phyloP scores from a whole-genome alignment of 2,888 invertebrate genomes.

The Xestia rhomboidea region DNA sequence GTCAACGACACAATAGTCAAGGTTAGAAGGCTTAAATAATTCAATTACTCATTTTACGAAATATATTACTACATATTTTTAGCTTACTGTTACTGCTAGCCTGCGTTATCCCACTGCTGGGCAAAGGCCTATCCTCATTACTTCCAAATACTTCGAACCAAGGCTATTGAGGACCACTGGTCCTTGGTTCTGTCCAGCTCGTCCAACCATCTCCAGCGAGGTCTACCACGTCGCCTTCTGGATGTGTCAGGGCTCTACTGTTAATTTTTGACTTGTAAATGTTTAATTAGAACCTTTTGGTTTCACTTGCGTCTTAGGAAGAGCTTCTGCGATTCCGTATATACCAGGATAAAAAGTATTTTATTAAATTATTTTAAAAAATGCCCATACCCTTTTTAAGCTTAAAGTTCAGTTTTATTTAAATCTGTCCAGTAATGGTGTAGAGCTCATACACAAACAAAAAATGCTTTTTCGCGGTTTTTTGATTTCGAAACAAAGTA shows the following conservation, averaged over 20 bases:
- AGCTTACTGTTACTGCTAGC: too few species aligned
- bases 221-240: too few species aligned
- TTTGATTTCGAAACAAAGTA: too few species aligned
- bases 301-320: not conserved
- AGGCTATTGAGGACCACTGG: too few species aligned
- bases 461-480: not conserved
- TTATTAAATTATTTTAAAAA: too few species aligned
- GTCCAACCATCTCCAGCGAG: too few species aligned
- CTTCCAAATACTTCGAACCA: too few species aligned
- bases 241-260: too few species aligned
- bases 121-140: too few species aligned
- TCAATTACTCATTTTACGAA: not conserved
- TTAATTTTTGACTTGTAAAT: not conserved
- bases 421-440: not conserved
- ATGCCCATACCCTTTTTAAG: not conserved
- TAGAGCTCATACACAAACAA: not conserved
- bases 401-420: not conserved
- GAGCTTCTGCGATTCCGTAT: not conserved
- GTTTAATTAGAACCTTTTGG: not conserved
- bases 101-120: too few species aligned
- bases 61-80: slow-evolving; percentile 10
- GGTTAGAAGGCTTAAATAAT: slow-evolving; percentile 5
- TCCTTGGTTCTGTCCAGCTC: too few species aligned
- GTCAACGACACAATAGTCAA: slow-evolving; percentile 15
- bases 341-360: not conserved